Percentiles rank a stretch among this genome's conserved stretches.
phyloP scores from a whole-genome alignment of 2,888 invertebrate genomes.

The Lomographa bimaculata region DNA sequence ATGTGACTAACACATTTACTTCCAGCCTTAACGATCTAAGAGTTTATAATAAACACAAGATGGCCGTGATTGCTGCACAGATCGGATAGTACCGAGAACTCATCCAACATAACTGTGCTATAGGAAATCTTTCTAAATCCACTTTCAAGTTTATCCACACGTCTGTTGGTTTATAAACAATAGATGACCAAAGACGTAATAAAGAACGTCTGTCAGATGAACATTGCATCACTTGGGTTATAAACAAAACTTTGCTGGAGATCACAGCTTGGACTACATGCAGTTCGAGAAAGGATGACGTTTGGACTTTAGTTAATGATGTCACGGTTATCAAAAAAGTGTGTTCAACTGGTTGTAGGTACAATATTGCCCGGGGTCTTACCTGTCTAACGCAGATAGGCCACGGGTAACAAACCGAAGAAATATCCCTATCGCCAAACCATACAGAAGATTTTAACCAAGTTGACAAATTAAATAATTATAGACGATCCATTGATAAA shows the following conservation, averaged over 20 bases:
- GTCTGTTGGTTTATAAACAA: conserved; percentile 14
- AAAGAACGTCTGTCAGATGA: conserved; percentile 4
- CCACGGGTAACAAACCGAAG: too few relatives aligned
- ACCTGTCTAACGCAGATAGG: too few relatives aligned
- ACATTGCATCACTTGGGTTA: conserved; percentile 7
- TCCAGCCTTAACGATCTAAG: conserved; percentile 49
- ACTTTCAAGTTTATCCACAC: conserved; percentile 21
- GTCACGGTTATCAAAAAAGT: too few relatives aligned
- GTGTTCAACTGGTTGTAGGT: too few relatives aligned
- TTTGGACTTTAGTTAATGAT: too few relatives aligned
- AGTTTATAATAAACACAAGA: conserved; percentile 45
- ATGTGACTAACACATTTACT: conserved; percentile 43
- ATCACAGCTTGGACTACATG: too few relatives aligned
- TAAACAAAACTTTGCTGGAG: conserved; percentile 6
- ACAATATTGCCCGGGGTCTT: too few relatives aligned
- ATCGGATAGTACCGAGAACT: conserved; percentile 35
- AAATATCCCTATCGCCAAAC: too few relatives aligned
- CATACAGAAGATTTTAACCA: too few relatives aligned
- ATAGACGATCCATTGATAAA: too few relatives aligned
- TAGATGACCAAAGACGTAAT: conserved; percentile 5
- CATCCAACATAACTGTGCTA: conserved; percentile 32
- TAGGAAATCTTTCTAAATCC: conserved; percentile 33
- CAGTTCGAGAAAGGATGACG: too few relatives aligned
- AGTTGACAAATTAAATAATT: too few relatives aligned
- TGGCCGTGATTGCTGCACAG: conserved; percentile 40